A percentile compares a stretch with the other conserved stretches of the same genome.
Conservation (phyloP, 2,113 vertebrate species). For the Anguilla japonica region DNA sequence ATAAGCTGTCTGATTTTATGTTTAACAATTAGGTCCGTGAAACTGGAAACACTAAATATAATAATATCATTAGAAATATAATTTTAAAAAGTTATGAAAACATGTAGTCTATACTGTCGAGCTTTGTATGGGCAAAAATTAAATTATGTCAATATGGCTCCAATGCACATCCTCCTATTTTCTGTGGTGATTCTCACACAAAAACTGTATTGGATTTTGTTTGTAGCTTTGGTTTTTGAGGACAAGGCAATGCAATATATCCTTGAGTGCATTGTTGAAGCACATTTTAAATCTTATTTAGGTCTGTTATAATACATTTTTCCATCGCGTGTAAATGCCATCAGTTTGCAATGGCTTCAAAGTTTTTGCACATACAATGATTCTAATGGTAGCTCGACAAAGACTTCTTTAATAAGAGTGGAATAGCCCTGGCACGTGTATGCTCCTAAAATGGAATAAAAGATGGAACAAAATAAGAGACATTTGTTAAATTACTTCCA, state of each 20-base stretch:
- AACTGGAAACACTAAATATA: neutral
- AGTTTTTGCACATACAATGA: neutral
- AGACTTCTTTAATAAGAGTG: constrained; percentile 28
- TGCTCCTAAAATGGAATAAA: neutral
- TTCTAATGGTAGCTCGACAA: neutral
- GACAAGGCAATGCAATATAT: neutral
- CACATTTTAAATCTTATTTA: neutral
- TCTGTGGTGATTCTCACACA: neutral
- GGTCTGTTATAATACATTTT: neutral
- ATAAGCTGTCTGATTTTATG: neutral
- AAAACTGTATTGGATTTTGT: too few relatives aligned
- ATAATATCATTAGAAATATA: too few relatives aligned
- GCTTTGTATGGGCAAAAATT: neutral
- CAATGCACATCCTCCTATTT: neutral
- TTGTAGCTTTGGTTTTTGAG: neutral
- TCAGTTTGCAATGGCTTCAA: neutral
- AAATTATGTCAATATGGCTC: neutral
- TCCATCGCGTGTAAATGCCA: neutral
- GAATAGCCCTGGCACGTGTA: constrained; percentile 21
- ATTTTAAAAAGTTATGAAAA: neutral
- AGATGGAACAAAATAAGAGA: neutral
- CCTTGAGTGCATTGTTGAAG: neutral
- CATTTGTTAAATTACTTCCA: constrained; percentile 42
- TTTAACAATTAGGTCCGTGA: neutral
- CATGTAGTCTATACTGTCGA: neutral